These are phyloP conservation scores for Scaptomyza graminum DNA, from an alignment of 1,140 invertebrate species.

Conservation along the genomic window DNA sequence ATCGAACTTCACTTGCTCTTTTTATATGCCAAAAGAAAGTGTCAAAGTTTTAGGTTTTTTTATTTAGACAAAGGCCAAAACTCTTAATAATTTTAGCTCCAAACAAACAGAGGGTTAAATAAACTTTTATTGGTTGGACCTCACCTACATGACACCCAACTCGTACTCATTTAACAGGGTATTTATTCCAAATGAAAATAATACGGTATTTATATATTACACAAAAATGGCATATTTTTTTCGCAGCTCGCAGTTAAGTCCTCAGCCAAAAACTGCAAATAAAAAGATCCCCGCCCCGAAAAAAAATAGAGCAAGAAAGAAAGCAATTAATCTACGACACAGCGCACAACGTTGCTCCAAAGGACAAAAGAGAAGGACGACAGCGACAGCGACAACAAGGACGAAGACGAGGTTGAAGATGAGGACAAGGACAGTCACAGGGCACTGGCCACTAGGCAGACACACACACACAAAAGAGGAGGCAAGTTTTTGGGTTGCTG, in stretches of 20 bases:
- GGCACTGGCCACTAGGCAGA: background rate
- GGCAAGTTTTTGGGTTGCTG: background rate
- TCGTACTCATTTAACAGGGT: background rate
- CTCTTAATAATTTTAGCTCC: too few species aligned
- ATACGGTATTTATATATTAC: constrained; percentile 80
- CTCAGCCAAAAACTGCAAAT: constrained; percentile 25
- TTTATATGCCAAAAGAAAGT: too few species aligned
- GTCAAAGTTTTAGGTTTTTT: too few species aligned
- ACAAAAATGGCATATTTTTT: constrained; percentile 61
- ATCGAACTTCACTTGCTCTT: too few species aligned
- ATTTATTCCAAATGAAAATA: constrained; percentile 41
- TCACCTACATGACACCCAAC: background rate
- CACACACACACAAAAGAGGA: too few species aligned
- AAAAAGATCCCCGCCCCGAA: constrained; percentile 9
- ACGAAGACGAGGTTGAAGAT: background rate
- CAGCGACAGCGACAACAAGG: background rate
- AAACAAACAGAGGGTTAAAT: too few species aligned
- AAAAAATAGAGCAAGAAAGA: constrained; percentile 37
- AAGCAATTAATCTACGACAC: constrained; percentile 81
- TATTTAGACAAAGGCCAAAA: too few species aligned
- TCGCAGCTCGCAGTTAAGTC: background rate
- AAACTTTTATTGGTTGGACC: too few species aligned
- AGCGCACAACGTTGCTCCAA: constrained; percentile 29
- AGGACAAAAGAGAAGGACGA: constrained; percentile 36
- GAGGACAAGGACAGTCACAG: constrained; percentile 19